phyloP scores from a whole-genome alignment of 2,797 vertebrate genomes.

The Epinephelus malabaricus region DNA sequence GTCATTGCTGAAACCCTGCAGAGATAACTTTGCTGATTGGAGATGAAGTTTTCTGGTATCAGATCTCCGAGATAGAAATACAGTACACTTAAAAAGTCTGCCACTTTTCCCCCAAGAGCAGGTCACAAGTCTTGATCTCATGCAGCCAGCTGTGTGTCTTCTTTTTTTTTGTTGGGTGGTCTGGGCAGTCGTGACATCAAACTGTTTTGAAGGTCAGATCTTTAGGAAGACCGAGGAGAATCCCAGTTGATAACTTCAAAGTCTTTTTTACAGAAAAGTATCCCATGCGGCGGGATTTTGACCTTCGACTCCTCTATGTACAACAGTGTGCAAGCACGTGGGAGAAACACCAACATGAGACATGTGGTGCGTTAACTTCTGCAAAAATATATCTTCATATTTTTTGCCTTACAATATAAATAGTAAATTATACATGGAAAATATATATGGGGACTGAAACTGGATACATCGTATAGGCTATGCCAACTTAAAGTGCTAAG shows the following conservation, averaged over 20 bases:
- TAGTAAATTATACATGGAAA: constrained; percentile 72
- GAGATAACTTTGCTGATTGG: constrained; percentile 55
- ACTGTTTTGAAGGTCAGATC: constrained; percentile 57
- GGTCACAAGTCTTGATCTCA: constrained; percentile 37
- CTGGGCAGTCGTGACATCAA: constrained; percentile 79
- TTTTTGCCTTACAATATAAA: constrained; percentile 78
- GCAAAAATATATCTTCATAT: constrained; percentile 82
- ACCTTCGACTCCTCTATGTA: constrained; percentile 43
- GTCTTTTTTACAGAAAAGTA: constrained; percentile 65
- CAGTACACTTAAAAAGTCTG: constrained; percentile 44
- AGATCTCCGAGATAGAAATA: constrained; percentile 52
- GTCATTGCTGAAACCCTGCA: constrained; percentile 67
- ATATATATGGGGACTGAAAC: constrained; percentile 66
- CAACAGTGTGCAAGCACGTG: constrained; percentile 64
- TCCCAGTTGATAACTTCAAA: constrained; percentile 51
- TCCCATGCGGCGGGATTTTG: constrained; percentile 39
- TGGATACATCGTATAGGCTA: constrained; percentile 63
- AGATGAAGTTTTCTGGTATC: constrained; percentile 41
- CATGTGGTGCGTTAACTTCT: constrained; percentile 58
- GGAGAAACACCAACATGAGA: constrained; percentile 51
- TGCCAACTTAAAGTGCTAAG: constrained; percentile 82
- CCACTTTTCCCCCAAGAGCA: constrained; percentile 18
- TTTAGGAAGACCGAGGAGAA: constrained; percentile 69
- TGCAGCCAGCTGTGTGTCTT: constrained; percentile 39
- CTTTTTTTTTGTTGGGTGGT: constrained; percentile 63